Conservation (phyloP, 2,113 vertebrate genomes). For the Crypturellus undulatus region DNA sequence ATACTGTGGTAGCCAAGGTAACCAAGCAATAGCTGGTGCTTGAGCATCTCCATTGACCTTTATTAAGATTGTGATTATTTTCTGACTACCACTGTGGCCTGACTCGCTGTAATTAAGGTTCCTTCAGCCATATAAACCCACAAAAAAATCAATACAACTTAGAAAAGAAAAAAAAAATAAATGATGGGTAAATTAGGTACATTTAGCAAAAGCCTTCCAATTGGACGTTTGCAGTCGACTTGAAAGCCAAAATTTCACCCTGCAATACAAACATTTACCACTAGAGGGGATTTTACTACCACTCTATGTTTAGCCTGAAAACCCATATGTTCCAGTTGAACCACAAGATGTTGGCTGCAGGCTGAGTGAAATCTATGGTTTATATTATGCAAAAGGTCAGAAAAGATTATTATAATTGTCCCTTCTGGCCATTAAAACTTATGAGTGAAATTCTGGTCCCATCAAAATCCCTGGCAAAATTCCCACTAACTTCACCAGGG, state of each 20-base stretch:
- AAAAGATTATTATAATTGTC: constrained; percentile 32
- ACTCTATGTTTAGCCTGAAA: background rate
- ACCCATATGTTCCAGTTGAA: constrained; percentile 1
- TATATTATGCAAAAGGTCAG: background rate
- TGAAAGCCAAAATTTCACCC: background rate
- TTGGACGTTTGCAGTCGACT: background rate
- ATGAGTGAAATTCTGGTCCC: background rate
- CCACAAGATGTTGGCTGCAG: constrained; percentile 15
- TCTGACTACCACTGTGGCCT: background rate
- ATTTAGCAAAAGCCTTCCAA: background rate
- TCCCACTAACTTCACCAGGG: background rate
- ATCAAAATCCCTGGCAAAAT: background rate
- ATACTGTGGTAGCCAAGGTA: background rate
- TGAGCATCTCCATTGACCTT: background rate
- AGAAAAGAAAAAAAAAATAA: background rate
- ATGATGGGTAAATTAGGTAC: background rate
- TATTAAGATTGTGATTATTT: background rate
- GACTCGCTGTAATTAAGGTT: background rate
- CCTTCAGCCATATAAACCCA: background rate
- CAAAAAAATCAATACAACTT: background rate
- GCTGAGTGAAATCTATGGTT: constrained; percentile 14
- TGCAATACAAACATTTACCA: background rate
- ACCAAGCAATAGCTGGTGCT: background rate
- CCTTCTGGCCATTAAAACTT: constrained; percentile 49
- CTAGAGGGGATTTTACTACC: constrained; percentile 70